phyloP scores from a whole-genome alignment of 2,888 invertebrate species.

The Atethmia centrago region DNA sequence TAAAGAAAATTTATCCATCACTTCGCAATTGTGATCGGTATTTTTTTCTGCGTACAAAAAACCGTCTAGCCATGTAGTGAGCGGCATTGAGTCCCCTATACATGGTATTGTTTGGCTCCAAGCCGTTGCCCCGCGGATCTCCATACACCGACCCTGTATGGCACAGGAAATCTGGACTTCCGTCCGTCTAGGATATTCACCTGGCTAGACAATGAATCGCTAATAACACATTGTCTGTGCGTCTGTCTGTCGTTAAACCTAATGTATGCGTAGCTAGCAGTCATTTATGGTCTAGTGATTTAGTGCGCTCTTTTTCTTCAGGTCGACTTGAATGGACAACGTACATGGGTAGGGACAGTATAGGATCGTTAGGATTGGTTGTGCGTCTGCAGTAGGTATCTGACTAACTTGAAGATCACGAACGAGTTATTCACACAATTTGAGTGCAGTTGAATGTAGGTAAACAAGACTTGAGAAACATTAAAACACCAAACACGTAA shows the following conservation, averaged over 20 bases:
- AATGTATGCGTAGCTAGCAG: slow-evolving; percentile 79
- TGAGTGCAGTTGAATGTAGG: slow-evolving; percentile 33
- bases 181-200: slow-evolving; percentile 88
- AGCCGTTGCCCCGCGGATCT: slow-evolving; percentile 77
- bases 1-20: slow-evolving; percentile 61
- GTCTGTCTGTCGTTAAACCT: slow-evolving; percentile 77
- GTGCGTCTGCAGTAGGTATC: slow-evolving; percentile 35
- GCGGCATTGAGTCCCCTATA: slow-evolving; percentile 81
- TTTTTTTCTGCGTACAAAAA: slow-evolving; percentile 70
- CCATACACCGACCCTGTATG: slow-evolving; percentile 71
- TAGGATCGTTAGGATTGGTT: slow-evolving; percentile 21
- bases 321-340: slow-evolving; percentile 34
- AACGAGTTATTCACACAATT: slow-evolving; percentile 55
- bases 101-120: slow-evolving; percentile 83
- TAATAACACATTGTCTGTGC: slow-evolving; percentile 81
- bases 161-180: slow-evolving; percentile 88
- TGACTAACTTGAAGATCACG: slow-evolving; percentile 54
- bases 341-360: slow-evolving; percentile 3
- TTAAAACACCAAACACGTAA: slow-evolving; percentile 62
- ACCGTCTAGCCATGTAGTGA: slow-evolving; percentile 72
- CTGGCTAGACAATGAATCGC: slow-evolving; percentile 84
- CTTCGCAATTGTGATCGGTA: slow-evolving; percentile 65
- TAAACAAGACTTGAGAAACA: slow-evolving; percentile 39
- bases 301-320: slow-evolving; percentile 67
- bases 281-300: slow-evolving; percentile 83